Percentiles rank a stretch among this genome's conserved stretches.
phyloP scores from a whole-genome alignment of 1,140 invertebrate species.

The Drosophila sp. region DNA sequence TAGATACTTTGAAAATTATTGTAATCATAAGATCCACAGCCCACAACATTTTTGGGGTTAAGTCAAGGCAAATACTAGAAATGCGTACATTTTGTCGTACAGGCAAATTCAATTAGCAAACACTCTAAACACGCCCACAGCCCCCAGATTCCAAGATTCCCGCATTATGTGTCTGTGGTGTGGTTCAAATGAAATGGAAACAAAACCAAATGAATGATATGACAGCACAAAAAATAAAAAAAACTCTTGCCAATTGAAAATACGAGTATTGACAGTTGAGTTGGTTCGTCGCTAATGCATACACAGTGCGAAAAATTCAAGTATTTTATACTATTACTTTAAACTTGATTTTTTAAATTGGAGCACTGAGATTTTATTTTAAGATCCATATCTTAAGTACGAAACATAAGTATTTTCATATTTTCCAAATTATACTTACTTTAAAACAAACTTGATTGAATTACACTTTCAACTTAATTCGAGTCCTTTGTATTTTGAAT shows the following conservation, averaged over 20 bases:
- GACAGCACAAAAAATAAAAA: slow-evolving; percentile 48
- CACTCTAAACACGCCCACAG: slow-evolving; percentile 38
- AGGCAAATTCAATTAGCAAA: slow-evolving; percentile 70
- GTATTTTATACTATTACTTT: too few species aligned
- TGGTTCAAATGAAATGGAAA: slow-evolving; percentile 25
- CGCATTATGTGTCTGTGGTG: slow-evolving; percentile 16
- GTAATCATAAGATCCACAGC: slow-evolving; percentile 13
- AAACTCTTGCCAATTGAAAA: slow-evolving; percentile 52
- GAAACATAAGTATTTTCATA: too few species aligned
- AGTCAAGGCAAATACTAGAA: slow-evolving; percentile 20
- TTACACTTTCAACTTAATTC: too few species aligned
- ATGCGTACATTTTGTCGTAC: slow-evolving; percentile 37
- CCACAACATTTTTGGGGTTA: slow-evolving; percentile 42
- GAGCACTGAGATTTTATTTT: too few species aligned
- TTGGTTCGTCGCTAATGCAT: slow-evolving; percentile 51
- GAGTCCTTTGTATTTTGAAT: too few species aligned
- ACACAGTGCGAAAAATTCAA: too few species aligned
- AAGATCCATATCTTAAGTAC: too few species aligned
- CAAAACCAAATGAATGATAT: slow-evolving; percentile 46
- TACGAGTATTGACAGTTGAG: slow-evolving; percentile 65
- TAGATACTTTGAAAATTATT: slow-evolving; percentile 1
- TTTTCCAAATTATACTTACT: too few species aligned
- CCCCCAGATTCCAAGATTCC: slow-evolving; percentile 9
- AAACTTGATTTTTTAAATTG: too few species aligned
- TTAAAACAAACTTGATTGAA: too few species aligned